These are phyloP conservation scores for Cyanoramphus novaezelandiae DNA, from an alignment of 2,113 vertebrate genomes.

Conservation along the genomic window DNA sequence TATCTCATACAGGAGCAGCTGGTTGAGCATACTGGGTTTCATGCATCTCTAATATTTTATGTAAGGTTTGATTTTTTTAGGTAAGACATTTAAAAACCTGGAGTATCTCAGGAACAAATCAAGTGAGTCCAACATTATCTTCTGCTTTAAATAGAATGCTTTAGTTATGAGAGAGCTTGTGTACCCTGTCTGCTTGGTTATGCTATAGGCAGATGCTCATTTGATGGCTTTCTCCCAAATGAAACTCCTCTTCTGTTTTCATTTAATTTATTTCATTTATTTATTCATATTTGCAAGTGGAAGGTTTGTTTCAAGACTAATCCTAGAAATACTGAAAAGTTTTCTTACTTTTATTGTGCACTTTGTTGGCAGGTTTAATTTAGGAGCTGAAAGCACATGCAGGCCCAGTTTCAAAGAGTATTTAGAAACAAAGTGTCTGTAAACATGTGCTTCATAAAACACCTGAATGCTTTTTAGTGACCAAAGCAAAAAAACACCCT, in stretches of 20 bases:
- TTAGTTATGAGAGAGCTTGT: not conserved
- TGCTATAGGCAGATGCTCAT: not conserved
- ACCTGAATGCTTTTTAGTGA: not conserved
- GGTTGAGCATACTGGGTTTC: not conserved
- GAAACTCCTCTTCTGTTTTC: not conserved
- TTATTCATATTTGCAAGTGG: not conserved
- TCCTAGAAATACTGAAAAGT: not conserved
- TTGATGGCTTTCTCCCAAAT: not conserved
- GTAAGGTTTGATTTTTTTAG: not conserved
- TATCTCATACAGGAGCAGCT: slow-evolving; percentile 3
- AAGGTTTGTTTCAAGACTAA: not conserved
- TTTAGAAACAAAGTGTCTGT: not conserved
- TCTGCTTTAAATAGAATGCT: not conserved
- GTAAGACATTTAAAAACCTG: not conserved
- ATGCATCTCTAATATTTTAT: not conserved
- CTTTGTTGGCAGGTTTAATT: not conserved
- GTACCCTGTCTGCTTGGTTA: not conserved
- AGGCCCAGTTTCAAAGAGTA: not conserved
- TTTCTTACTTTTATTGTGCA: not conserved
- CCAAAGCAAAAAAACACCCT: not conserved
- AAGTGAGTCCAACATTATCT: not conserved
- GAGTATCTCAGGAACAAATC: not conserved
- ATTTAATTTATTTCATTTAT: not conserved
- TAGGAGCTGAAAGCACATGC: not conserved
- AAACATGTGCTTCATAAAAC: not conserved